Percentiles rank a stretch among this genome's conserved stretches.
phyloP scores from a whole-genome alignment of 2,797 vertebrate genomes.

The Oreortyx pictus region DNA sequence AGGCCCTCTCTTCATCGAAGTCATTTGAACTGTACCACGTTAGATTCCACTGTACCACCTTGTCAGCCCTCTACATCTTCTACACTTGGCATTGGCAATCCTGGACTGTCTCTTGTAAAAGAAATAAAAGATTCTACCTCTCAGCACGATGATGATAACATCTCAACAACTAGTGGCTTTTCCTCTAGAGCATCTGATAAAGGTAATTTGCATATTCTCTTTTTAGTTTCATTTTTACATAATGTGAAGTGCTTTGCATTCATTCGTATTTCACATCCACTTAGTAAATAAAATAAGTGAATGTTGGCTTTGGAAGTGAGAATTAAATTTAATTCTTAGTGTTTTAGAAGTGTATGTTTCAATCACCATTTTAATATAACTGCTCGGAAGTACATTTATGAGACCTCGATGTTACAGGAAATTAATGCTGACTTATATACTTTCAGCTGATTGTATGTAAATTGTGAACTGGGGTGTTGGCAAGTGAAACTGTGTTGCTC shows the following conservation, averaged over 20 bases:
- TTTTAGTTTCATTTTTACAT: neutral
- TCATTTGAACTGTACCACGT: conserved; percentile 87
- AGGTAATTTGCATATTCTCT: conserved; percentile 79
- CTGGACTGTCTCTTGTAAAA: conserved; percentile 92
- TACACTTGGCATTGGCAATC: conserved; percentile 82
- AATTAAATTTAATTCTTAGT: neutral
- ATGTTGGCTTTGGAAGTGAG: neutral
- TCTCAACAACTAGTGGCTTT: conserved; percentile 99
- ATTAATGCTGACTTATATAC: neutral
- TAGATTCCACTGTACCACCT: conserved; percentile 87
- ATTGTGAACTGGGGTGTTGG: neutral
- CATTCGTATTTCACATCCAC: neutral
- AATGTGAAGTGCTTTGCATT: neutral
- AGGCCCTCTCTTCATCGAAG: conserved; percentile 94
- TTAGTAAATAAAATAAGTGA: neutral
- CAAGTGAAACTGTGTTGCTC: neutral
- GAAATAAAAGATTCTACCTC: conserved; percentile 99
- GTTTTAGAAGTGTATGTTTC: neutral
- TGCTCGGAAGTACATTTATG: neutral
- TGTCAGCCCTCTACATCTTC: conserved; percentile 94
- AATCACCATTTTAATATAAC: neutral
- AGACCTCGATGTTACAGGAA: neutral
- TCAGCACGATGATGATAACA: conserved; percentile 98
- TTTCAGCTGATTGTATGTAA: neutral
- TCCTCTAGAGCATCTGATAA: conserved; percentile 98